Evolutionary conservation across 23 tunicate genomes (phyloP), one percentile per base, ranked within the genome.

Genomic region (Ascidia mentula): DNA sequence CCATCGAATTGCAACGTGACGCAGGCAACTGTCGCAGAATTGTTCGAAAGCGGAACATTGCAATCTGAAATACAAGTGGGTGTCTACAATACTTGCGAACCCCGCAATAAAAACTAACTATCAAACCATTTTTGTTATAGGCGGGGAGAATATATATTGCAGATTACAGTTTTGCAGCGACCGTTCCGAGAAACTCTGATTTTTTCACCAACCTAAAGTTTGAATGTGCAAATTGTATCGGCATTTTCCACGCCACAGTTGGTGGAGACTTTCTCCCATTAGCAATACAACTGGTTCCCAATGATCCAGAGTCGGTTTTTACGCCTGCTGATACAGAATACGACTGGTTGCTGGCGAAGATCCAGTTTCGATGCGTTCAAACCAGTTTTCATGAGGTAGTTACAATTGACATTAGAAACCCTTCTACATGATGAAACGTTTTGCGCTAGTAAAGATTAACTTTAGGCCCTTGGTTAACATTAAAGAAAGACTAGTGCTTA

Each of bases 321-420:
- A 77, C 87, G 35, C 87, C 87, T 22, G 35, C 59, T 36, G 93
- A 82, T 76, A 53, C 37, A 20, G 32, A 42, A 77, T 59, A 82
- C 36, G 93, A 88, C 35, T 88, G 93, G 93, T 71, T 88, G 15
- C 87, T 88, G 39, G 93, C 93, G 26, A 88, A 88, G 45, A 82
- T 88, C 83, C 82, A 82, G 40, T 88, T 77, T 46, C 70, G 69
- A 35, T 31, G 73, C 0, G 75, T 84, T 0, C 22, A 30, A 24
- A 40, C 35, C 24, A 60, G 46, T 5, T 1, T 82, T 34, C 93
- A 88, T 59, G 87, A 88, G 93, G 93, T 88, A 46, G n/a, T n/a
- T n/a, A n/a, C n/a, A n/a, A n/a, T n/a, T n/a, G n/a, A n/a, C n/a
- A n/a, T n/a, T n/a, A n/a, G n/a, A n/a, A n/a, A n/a, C n/a, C n/a